Evolutionary conservation across 2,113 vertebrate species (phyloP).

Genomic region (Marmota monax): DNA sequence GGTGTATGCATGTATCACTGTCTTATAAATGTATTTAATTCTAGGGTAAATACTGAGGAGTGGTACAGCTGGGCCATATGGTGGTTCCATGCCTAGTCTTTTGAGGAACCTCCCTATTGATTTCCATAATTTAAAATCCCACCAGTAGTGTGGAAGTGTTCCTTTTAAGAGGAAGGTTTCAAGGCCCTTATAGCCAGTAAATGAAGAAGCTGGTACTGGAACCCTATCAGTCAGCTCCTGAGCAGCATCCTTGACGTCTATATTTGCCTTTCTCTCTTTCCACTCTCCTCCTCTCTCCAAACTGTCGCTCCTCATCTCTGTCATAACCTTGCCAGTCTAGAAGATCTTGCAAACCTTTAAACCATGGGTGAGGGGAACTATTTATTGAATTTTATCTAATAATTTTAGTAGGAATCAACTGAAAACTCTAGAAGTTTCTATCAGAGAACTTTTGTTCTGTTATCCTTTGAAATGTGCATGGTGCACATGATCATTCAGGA

Average conservation of each 20-base stretch:
- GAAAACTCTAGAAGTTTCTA: conserved; percentile 50
- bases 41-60: too few species aligned
- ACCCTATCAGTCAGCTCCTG: background rate
- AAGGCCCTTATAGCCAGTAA: background rate
- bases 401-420: background rate
- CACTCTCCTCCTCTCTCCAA: accelerated
- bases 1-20: too few species aligned
- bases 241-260: background rate
- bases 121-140: too few species aligned
- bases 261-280: background rate
- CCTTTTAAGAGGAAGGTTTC: background rate
- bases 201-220: background rate
- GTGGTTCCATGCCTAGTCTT: too few species aligned
- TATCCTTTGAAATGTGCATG: conserved; percentile 52
- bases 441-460: background rate
- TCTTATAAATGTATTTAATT: too few species aligned
- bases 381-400: background rate
- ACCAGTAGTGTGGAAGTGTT: too few species aligned
- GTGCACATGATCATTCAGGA: conserved; percentile 4
- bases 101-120: too few species aligned
- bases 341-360: background rate
- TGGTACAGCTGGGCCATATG: too few species aligned
- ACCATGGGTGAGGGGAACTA: background rate
- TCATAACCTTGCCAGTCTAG: background rate
- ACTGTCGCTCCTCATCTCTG: background rate